Evolutionary conservation across 2,888 invertebrate genomes (phyloP), one percentile per base, ranked within the genome.

Genomic region (Ecliptopera silaceata): DNA sequence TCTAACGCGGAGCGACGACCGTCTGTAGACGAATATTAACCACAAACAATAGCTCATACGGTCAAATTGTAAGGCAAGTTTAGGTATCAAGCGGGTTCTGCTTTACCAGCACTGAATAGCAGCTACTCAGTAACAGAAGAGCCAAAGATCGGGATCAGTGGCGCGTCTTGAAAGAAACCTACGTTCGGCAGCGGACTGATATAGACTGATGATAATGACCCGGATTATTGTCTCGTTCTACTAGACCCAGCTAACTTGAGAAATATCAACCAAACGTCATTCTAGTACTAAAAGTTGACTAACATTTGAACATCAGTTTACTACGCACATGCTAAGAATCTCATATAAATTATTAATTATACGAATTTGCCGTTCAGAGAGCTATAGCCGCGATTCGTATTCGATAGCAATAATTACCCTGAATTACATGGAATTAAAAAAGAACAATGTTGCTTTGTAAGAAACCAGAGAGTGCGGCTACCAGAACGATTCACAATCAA

Each of bases 1-100:
- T 82, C 81, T 68, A 74, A 68, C 70, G 67, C 75, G 69, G 65
- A 60, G 61, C 61, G 75, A 65, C 72, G 74, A 73, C 74, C 73
- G 74, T 61, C 65, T 39, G 57, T 39, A 63, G 59, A 71, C 66
- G 74, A 77, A 76, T 77, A 76, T 77, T 77, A 74, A 56, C 70
- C 56, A 63, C 59, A 67, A 70, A 74, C 72, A 74, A 75, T 74
- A 68, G 64, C 50, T 56, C 64, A 63, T 65, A 61, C 44, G 60
- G 66, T 71, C 68, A 70, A 59, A 65, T 65, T 68, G 59, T 71
- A 31, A 32, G 41, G 11, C 49, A 44, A 20, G 15, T 17, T 31
- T 36, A 17, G 3, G 29, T 29, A 36, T 47, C 17, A 45, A 34
- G 38, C 46, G 20, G 32, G 39, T 34, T 6, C 6, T 17, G 31